Evolutionary conservation across 1,140 invertebrate species (phyloP), one percentile per base, ranked within the genome.

Genomic region (Cydia strobilella): DNA sequence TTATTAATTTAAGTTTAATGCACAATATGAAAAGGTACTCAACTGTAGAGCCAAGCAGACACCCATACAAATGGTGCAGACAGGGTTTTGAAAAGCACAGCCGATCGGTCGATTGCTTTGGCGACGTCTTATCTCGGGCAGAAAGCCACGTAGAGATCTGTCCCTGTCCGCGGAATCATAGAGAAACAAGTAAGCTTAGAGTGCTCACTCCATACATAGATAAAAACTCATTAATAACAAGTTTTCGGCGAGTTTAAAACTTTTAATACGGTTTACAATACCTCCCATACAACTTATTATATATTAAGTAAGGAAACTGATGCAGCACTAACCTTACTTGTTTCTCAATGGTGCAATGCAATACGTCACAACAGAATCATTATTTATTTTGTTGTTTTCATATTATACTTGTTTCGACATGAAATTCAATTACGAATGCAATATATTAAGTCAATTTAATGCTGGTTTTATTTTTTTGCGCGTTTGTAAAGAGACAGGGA

Each of bases 391-490:
- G 65, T 69, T 69, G 35, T 69, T 69, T 35, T 69, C 65, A 69
- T 69, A 69, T 69, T 69, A 69, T 69, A 69, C n/a, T n/a, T 42
- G 65, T 69, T 35, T 69, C 65, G 65, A 69, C 65, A 42, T 69
- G 15, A 69, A 69, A 69, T 69, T 69, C 65, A 69, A 69, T 69
- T 69, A 69, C 65, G 65, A 69, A 69, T 69, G 65, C 65, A 69
- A 69, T 69, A 69, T 69, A 69, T 69, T 69, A 69, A 42, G 65
- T 69, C 65, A 69, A 69, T 69, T 69, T 69, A 35, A 69, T 39
- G 9, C 9, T n/a, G 31, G 65, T 69, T 23, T 69, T 35, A 69
- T 69, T 69, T 69, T 12, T 10, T 9, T 18, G 6, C 5, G 18
- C n/a, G 10, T 59, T n/a, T 3, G 2, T 15, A 2, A 15, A 31